Conservation (phyloP, 2,797 vertebrate species). For the Pelochelys cantorii region DNA sequence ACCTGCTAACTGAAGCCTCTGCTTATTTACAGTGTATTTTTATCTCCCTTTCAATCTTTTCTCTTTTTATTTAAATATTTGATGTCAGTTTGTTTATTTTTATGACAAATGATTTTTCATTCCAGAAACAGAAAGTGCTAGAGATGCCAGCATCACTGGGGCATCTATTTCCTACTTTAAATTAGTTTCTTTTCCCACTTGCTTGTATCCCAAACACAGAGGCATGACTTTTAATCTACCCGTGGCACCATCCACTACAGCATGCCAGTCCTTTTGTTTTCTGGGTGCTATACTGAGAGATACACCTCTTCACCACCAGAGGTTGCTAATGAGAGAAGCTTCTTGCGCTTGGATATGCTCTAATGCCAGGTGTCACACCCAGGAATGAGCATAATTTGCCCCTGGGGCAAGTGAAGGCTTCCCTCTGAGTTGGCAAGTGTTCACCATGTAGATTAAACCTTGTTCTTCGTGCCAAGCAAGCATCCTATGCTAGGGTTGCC, state of each 20-base stretch:
- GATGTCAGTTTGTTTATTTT: slow-evolving; percentile 79
- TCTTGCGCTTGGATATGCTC: background rate
- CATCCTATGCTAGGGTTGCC: background rate
- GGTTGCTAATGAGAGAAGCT: background rate
- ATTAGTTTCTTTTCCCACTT: slow-evolving; percentile 59
- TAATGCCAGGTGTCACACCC: background rate
- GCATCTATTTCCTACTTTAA: slow-evolving; percentile 75
- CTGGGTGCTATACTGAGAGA: slow-evolving; percentile 12
- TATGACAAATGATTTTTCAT: slow-evolving; percentile 65
- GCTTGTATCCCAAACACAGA: slow-evolving; percentile 24
- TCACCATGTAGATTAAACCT: background rate
- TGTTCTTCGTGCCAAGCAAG: background rate
- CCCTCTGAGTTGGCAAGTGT: background rate
- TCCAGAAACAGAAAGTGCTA: slow-evolving; percentile 74
- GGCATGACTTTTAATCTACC: background rate
- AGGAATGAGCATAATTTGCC: background rate
- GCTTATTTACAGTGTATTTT: slow-evolving; percentile 76
- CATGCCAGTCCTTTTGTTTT: background rate
- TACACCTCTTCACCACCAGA: background rate
- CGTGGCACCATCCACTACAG: background rate
- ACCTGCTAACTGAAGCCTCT: slow-evolving; percentile 55
- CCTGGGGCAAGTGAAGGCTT: background rate
- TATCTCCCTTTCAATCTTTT: slow-evolving; percentile 66
- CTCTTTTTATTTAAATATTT: slow-evolving; percentile 75
- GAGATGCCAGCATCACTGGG: slow-evolving; percentile 61